Percentiles rank a stretch among this genome's conserved stretches.
Evolutionary conservation across 2,113 vertebrate species (phyloP).

Genomic region (Propithecus coquereli): DNA sequence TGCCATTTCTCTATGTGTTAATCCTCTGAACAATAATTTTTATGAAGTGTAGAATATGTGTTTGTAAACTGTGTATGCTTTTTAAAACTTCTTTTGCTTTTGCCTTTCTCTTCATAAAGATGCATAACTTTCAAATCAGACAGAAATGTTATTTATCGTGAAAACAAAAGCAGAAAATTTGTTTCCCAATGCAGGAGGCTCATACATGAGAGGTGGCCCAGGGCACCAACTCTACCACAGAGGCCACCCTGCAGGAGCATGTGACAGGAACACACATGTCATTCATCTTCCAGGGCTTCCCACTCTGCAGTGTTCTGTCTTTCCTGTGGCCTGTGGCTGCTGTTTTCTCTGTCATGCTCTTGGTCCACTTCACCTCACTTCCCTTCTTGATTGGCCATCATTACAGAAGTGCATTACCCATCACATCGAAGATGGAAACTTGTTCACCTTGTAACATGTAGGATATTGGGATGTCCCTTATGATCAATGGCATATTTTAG

Average conservation of each 20-base stretch:
- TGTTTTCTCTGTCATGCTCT: not conserved
- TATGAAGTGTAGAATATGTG: too few relatives aligned
- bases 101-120: not conserved
- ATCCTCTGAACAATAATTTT: too few relatives aligned
- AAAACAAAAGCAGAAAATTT: not conserved
- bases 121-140: not conserved
- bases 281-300: not conserved
- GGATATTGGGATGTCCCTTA: not conserved
- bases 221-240: not conserved
- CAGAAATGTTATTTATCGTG: not conserved
- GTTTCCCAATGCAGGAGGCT: not conserved
- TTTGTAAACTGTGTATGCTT: not conserved
- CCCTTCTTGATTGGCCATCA: not conserved
- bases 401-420: not conserved
- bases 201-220: not conserved
- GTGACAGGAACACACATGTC: not conserved
- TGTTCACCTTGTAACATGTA: not conserved
- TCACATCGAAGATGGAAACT: not conserved
- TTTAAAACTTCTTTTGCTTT: not conserved
- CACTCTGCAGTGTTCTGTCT: not conserved
- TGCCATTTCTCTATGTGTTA: too few relatives aligned
- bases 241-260: not conserved
- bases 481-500: not conserved
- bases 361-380: not conserved
- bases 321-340: not conserved